These are phyloP conservation scores for Eristalinus aeneus DNA, from an alignment of 2,888 invertebrate genomes.

Conservation along the genomic window DNA sequence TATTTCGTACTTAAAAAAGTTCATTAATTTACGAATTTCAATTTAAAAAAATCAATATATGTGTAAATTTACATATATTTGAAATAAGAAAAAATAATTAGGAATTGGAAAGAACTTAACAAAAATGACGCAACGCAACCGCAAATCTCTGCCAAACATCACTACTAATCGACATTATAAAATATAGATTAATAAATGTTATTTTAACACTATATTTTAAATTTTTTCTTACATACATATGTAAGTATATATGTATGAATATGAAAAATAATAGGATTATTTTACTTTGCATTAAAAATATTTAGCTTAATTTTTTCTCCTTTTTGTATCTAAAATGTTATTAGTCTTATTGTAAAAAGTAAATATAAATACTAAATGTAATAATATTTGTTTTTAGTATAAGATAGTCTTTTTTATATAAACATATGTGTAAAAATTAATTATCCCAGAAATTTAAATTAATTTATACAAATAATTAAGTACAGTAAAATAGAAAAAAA, in stretches of 20 bases:
- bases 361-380: conserved; percentile 45
- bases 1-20: conserved; percentile 54
- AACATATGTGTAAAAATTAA: conserved; percentile 13
- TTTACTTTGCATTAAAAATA: conserved; percentile 56
- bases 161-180: conserved; percentile 54
- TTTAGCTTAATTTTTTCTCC: conserved; percentile 58
- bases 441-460: conserved; percentile 36
- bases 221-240: conserved; percentile 27
- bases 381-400: conserved; percentile 60
- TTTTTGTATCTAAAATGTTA: conserved; percentile 57
- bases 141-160: conserved; percentile 70
- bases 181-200: conserved; percentile 31
- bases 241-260: background rate
- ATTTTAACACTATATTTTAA: conserved; percentile 36
- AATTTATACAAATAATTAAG: conserved; percentile 27
- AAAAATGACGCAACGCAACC: conserved; percentile 62
- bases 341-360: conserved; percentile 61
- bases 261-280: conserved; percentile 48
- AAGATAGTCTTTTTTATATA: conserved; percentile 51
- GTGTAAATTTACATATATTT: background rate
- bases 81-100: background rate
- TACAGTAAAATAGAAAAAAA: conserved; percentile 32
- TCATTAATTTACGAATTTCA: conserved; percentile 41
- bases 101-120: background rate
- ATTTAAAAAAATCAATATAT: conserved; percentile 13